Base-by-base conservation (phyloP, 2,113 vertebrate genomes). In the Ictidomys tridecemlineatus region DNA sequence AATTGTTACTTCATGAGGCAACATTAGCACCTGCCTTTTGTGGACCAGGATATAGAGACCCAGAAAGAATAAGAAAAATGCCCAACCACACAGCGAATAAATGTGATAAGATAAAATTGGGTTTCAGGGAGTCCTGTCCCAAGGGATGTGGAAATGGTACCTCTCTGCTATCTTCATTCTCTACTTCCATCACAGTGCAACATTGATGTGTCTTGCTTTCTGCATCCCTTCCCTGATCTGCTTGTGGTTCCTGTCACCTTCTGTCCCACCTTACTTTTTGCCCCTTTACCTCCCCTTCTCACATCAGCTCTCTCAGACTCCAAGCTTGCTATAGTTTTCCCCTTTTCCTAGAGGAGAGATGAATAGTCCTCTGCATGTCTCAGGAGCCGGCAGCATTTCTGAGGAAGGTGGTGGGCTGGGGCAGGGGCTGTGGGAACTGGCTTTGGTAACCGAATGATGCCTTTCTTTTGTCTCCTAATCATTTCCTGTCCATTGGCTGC, bases 61-160 rank as follows among this genome's bases (percentile, higher is more conserved):
- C 61, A 10, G n/a, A 53, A 72, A 87, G 7, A 4, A 3, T 22
- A 58, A 13, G 2, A 8, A 4, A 56, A 58, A 63, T 56, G 84
- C 26, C 37, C 14, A 22, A 11, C 7, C 51, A 39, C 0, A 0
- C 3, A 34, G 24, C 20, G 5, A 0, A 13, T 20, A 4, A 16
- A 11, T 12, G 37, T 30, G 9, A 26, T 0, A 2, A 30, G 4
- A 39, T 78, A 91, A 85, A 8, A 4, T 1, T 16, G 39, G 14
- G 39, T 28, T 70, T 90, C 17, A 69, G n/a, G 39, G 51, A 20
- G n/a, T 37, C 20, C 42, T 14, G 10, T 45, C 78, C 76, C 53
- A 1, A 10, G 8, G 22, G 7, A 34, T 18, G n/a, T 39, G 42
- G 14, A 22, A 34, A 14, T 2, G 61, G 8, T 39, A 39, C 32